phyloP scores from a whole-genome alignment of 2,113 vertebrate species.

The Nematolebias whitei region DNA sequence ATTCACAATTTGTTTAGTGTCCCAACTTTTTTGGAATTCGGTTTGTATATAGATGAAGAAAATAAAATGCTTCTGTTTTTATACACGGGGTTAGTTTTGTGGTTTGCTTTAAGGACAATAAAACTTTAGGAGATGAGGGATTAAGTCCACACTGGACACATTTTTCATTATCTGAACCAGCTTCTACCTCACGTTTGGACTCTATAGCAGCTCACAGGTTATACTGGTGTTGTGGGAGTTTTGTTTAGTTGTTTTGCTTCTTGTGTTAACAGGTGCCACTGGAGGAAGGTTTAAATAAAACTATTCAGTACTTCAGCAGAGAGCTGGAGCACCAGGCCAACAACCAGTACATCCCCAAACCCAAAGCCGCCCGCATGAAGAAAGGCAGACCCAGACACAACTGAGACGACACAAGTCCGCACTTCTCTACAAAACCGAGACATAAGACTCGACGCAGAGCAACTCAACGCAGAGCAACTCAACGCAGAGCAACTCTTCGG shows the following conservation, averaged over 20 bases:
- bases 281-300: constrained; percentile 98
- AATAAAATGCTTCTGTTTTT: too few relatives aligned
- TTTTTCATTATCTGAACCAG: too few relatives aligned
- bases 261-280: constrained; percentile 86
- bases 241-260: neutral
- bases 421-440: constrained; percentile 32
- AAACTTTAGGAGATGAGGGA: too few relatives aligned
- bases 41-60: too few relatives aligned
- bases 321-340: constrained; percentile 98
- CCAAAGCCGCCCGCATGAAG: constrained; percentile 96
- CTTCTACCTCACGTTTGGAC: too few relatives aligned
- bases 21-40: too few relatives aligned
- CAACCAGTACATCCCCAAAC: constrained; percentile 99
- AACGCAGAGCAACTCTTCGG: constrained; percentile 16
- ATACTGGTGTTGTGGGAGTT: too few relatives aligned
- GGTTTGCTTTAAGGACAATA: too few relatives aligned
- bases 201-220: too few relatives aligned
- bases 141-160: too few relatives aligned
- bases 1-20: too few relatives aligned
- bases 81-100: too few relatives aligned
- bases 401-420: constrained; percentile 68
- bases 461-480: constrained; percentile 5
- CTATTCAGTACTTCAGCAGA: constrained; percentile 97
- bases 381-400: constrained; percentile 92
- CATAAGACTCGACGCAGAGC: constrained; percentile 26